These are phyloP conservation scores for Nibea albiflora DNA, from an alignment of 2,113 vertebrate genomes.

Conservation along the genomic window DNA sequence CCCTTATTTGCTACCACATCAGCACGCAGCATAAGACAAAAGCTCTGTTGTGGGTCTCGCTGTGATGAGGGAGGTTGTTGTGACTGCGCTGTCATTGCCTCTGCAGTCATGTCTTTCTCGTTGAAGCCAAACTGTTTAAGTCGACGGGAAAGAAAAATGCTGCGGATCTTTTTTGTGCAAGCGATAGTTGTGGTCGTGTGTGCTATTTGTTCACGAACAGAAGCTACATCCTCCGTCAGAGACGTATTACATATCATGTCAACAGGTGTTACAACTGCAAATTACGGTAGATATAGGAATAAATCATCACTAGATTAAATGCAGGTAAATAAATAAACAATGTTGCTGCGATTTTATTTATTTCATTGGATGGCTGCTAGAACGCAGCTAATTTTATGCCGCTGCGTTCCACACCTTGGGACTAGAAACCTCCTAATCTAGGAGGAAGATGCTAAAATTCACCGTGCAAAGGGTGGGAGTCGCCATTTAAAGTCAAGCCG, in stretches of 20 bases:
- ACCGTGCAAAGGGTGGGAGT: too few relatives aligned
- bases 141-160: constrained; percentile 2
- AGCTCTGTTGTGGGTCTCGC: constrained; percentile 18
- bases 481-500: too few relatives aligned
- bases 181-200: background rate
- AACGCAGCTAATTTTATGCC: too few relatives aligned
- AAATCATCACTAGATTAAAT: too few relatives aligned
- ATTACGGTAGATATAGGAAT: background rate
- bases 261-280: background rate
- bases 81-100: constrained; percentile 26
- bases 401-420: too few relatives aligned
- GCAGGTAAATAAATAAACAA: too few relatives aligned
- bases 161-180: constrained; percentile 1
- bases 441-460: too few relatives aligned
- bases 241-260: background rate
- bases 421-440: too few relatives aligned
- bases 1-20: constrained; percentile 25
- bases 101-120: constrained; percentile 16
- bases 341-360: too few relatives aligned
- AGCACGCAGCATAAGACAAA: constrained; percentile 22
- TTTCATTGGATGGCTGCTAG: too few relatives aligned
- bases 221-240: background rate
- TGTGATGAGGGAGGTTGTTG: constrained; percentile 19
- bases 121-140: constrained; percentile 20
- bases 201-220: background rate